Evolutionary conservation across 1,140 invertebrate genomes (phyloP).

Genomic region (Leptopilina boulardi): DNA sequence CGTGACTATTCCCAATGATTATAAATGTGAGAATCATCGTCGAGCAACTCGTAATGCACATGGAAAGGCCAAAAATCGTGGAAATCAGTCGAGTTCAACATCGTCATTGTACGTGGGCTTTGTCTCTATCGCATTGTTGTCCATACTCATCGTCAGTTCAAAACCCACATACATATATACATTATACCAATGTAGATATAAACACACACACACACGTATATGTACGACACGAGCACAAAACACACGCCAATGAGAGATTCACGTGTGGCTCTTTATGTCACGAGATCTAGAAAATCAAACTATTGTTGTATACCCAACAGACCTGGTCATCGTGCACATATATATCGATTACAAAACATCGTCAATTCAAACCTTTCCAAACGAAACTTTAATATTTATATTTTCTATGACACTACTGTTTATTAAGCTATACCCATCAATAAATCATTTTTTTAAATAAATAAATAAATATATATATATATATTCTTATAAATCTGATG

Average conservation of each 20-base stretch:
- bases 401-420: not conserved
- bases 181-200: too few relatives aligned
- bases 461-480: too few relatives aligned
- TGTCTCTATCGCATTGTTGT: constrained; percentile 75
- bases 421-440: too few relatives aligned
- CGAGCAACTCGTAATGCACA: constrained; percentile 68
- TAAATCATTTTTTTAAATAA: too few relatives aligned
- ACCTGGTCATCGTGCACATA: not conserved
- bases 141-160: constrained; percentile 51
- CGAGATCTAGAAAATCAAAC: constrained; percentile 47
- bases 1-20: constrained; percentile 68
- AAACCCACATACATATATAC: constrained; percentile 39
- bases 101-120: constrained; percentile 73
- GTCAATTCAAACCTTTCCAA: not conserved
- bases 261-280: constrained; percentile 26
- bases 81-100: constrained; percentile 77
- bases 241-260: not conserved
- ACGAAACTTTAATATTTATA: not conserved
- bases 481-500: too few relatives aligned
- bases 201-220: constrained; percentile 42
- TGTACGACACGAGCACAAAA: constrained; percentile 41
- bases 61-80: constrained; percentile 75
- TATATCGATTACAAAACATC: constrained; percentile 10
- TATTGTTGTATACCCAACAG: constrained; percentile 43
- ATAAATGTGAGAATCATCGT: constrained; percentile 74